phyloP scores from a whole-genome alignment of 2,888 invertebrate species.

The Craniophora ligustri region DNA sequence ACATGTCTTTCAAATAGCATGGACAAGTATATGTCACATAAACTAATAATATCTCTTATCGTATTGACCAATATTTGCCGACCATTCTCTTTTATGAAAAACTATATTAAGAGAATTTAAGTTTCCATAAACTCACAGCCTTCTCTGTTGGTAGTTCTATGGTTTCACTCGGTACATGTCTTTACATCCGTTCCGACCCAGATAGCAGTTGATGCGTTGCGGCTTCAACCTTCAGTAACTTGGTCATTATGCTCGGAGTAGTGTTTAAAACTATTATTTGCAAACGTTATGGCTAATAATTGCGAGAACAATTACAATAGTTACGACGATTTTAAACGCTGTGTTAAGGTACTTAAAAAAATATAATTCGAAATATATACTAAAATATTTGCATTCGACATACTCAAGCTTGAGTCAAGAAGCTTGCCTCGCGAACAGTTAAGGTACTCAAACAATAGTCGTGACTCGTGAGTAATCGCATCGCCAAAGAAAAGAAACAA shows the following conservation, averaged over 20 bases:
- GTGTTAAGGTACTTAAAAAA: too few relatives aligned
- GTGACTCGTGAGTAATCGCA: conserved; percentile 36
- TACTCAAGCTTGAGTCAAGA: conserved; percentile 14
- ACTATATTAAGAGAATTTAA: conserved; percentile 47
- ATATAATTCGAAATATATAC: too few relatives aligned
- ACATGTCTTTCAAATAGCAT: conserved; percentile 50
- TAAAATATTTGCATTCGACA: conserved; percentile 3
- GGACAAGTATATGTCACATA: conserved; percentile 40
- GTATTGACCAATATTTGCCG: conserved; percentile 33
- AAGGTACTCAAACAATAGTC: conserved; percentile 34
- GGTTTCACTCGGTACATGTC: conserved; percentile 67
- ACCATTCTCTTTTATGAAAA: conserved; percentile 56
- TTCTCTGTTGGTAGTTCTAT: conserved; percentile 50
- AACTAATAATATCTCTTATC: conserved; percentile 38
- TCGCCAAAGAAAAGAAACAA: conserved; percentile 16
- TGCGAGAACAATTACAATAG: conserved; percentile 7
- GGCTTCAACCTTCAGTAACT: conserved; percentile 64
- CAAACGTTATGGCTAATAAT: conserved; percentile 26
- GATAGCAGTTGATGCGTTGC: conserved; percentile 63
- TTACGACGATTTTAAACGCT: conserved; percentile 6
- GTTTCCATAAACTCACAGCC: conserved; percentile 45
- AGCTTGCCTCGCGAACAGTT: conserved; percentile 8
- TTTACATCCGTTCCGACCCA: conserved; percentile 65
- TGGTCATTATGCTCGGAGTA: conserved; percentile 44
- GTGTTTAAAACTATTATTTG: conserved; percentile 37